These are phyloP conservation scores for Pedionomus torquatus DNA, from an alignment of 2,113 vertebrate genomes.

Conservation along the genomic window DNA sequence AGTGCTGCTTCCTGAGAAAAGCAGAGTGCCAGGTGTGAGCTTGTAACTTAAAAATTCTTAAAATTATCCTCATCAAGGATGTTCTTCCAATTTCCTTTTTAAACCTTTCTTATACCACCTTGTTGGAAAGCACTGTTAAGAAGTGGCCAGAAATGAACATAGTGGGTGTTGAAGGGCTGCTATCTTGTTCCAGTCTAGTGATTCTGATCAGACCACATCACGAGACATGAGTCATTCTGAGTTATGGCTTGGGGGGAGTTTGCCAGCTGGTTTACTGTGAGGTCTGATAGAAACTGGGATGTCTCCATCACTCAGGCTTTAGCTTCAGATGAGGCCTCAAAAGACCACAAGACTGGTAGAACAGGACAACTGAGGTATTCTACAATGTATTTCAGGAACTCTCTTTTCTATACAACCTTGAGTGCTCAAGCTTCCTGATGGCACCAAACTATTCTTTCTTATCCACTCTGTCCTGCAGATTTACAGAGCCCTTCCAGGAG, in stretches of 20 bases:
- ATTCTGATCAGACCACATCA: not conserved
- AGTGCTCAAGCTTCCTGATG: not conserved
- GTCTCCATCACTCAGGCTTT: not conserved
- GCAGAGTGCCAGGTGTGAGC: conserved; percentile 30
- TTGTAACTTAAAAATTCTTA: not conserved
- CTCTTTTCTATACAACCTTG: not conserved
- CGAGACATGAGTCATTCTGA: not conserved
- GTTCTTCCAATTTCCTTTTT: not conserved
- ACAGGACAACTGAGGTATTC: rapidly evolving
- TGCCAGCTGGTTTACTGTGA: not conserved
- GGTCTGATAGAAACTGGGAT: not conserved
- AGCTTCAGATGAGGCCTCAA: not conserved
- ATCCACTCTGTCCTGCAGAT: not conserved
- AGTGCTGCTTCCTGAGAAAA: not conserved
- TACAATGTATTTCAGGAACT: not conserved
- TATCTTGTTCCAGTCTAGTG: not conserved
- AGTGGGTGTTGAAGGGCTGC: not conserved
- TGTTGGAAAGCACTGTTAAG: not conserved
- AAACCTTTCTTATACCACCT: not conserved
- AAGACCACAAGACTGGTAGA: not conserved
- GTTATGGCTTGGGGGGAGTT: not conserved
- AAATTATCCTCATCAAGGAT: not conserved
- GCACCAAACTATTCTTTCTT: not conserved
- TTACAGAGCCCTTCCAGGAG: not conserved
- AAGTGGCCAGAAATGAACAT: not conserved